Evolutionary conservation across 2,797 vertebrate genomes (phyloP).

Genomic region (Squalus acanthias): DNA sequence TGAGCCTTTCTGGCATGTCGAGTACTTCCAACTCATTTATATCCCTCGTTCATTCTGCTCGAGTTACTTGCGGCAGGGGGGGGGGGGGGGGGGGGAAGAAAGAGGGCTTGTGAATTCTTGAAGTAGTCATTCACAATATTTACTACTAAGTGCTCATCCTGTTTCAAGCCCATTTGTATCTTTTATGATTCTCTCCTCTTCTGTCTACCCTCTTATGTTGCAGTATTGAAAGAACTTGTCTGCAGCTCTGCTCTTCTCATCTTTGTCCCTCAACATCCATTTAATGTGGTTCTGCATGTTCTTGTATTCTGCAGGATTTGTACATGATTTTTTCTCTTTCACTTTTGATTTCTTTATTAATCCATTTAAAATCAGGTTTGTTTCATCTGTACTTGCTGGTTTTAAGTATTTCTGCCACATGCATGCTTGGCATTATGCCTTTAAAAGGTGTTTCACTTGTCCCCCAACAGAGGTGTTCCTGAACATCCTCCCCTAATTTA

Average conservation of each 20-base stretch:
- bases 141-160: neutral
- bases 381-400: neutral
- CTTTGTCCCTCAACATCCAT: neutral
- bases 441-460: neutral
- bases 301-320: neutral
- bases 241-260: neutral
- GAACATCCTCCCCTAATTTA: neutral
- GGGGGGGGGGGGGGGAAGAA: too few species aligned
- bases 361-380: neutral
- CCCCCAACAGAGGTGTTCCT: too few species aligned
- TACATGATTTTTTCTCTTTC: neutral
- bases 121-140: neutral
- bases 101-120: neutral
- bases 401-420: neutral
- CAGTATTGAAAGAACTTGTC: neutral
- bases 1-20: too few species aligned
- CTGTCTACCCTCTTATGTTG: neutral
- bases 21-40: too few species aligned
- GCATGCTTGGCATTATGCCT: neutral
- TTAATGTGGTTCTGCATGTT: neutral
- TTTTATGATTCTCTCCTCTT: neutral
- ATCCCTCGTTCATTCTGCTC: neutral
- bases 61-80: neutral
- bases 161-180: neutral
- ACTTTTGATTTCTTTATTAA: neutral